phyloP scores from a whole-genome alignment of 1,140 invertebrate genomes.

The Apis cerana region DNA sequence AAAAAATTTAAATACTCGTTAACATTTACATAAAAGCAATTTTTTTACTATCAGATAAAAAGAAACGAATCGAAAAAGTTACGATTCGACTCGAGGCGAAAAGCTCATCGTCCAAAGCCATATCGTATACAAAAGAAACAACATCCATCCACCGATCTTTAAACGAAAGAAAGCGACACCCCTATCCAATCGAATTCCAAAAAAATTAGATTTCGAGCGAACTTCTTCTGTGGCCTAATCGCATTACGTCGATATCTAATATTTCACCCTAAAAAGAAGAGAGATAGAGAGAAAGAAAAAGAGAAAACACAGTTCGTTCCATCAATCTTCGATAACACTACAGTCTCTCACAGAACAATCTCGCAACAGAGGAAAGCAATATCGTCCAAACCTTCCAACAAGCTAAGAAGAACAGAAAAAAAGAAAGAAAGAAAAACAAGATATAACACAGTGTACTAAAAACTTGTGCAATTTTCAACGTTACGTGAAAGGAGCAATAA shows the following conservation, averaged over 20 bases:
- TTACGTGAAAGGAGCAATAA: neutral
- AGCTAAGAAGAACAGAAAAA: neutral
- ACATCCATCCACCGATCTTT: too few relatives aligned
- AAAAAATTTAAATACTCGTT: neutral
- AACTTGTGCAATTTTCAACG: neutral
- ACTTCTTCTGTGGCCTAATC: neutral
- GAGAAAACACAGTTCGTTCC: neutral
- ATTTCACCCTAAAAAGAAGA: neutral
- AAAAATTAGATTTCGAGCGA: neutral
- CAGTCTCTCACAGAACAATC: neutral
- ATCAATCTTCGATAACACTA: neutral
- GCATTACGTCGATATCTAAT: conserved; percentile 6
- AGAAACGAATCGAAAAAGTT: neutral
- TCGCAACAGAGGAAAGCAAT: neutral
- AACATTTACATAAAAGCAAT: neutral
- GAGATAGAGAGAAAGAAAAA: too few relatives aligned
- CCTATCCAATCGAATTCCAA: neutral
- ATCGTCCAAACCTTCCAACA: neutral
- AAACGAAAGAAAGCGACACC: neutral
- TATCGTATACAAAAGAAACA: neutral
- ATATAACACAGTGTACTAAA: neutral
- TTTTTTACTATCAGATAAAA: neutral
- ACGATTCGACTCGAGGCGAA: neutral
- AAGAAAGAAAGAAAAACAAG: neutral
- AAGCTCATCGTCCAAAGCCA: neutral